Evolutionary conservation across 2,888 invertebrate genomes (phyloP).

Genomic region (Drosophila kokeensis): DNA sequence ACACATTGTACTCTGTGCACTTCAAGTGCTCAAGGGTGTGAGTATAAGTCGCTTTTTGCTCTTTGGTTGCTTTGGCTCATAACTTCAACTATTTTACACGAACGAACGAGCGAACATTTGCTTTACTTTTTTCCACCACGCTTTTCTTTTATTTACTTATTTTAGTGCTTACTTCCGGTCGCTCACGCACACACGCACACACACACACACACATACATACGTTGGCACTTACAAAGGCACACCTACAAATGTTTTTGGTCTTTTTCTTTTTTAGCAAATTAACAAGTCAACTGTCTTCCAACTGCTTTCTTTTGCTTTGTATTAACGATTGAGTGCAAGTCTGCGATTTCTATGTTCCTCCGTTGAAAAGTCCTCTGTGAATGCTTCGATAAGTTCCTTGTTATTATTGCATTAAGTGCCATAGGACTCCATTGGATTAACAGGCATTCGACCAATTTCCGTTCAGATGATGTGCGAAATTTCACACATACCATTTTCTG

Average conservation of each 20-base stretch:
- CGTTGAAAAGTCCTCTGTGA: background rate
- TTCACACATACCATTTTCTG: background rate
- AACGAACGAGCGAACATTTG: slow-evolving; percentile 48
- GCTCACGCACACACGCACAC: slow-evolving; percentile 20
- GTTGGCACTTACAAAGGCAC: slow-evolving; percentile 5
- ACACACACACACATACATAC: background rate
- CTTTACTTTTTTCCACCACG: slow-evolving; percentile 17
- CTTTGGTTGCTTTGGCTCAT: slow-evolving; percentile 64
- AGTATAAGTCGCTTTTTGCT: slow-evolving; percentile 53
- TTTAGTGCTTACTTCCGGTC: slow-evolving; percentile 59
- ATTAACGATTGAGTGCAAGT: slow-evolving; percentile 6
- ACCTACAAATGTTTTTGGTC: slow-evolving; percentile 13
- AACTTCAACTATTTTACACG: slow-evolving; percentile 76
- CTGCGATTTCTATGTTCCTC: slow-evolving; percentile 4
- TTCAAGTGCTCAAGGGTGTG: slow-evolving; percentile 34
- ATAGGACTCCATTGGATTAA: background rate
- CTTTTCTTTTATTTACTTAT: slow-evolving; percentile 65
- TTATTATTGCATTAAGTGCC: background rate
- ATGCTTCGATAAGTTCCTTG: background rate
- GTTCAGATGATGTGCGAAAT: no score
- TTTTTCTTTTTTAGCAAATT: slow-evolving; percentile 52
- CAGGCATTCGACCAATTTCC: background rate
- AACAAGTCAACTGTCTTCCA: slow-evolving; percentile 46
- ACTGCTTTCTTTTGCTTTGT: background rate
- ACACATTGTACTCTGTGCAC: slow-evolving; percentile 36